Base-by-base conservation (phyloP, 2,888 invertebrate species). In the Ophioninae sp. region DNA sequence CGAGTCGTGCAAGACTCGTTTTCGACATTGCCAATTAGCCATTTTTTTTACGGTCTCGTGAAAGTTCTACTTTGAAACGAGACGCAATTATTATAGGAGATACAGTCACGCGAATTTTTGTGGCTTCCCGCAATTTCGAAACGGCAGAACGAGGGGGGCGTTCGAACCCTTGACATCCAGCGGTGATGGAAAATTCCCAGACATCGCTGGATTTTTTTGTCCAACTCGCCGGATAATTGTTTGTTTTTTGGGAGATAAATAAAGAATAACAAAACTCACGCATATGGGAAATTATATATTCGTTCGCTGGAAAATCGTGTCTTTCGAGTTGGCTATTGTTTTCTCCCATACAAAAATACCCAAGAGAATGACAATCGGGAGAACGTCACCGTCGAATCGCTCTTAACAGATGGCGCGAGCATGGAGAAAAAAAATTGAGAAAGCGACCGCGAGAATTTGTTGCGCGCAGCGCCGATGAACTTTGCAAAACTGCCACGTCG, bases 81-180 rank as follows among this genome's bases (percentile, higher is more conserved):
- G 2, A 56, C 50, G 37, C 56, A 44, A 73, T 78, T 74, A 65
- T 56, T 65, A 61, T 56, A 8, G 30, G 30, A 44, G 44, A 30
- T 20, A 59, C 41, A 30, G 37, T 41, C 13, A 57, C 57, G 69
- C 8, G 23, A 17, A 41, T 70, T 82, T 78, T 62, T 44, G 23
- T 7, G 78, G 82, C 82, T 82, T 82, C 82, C n/a, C 74, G 13
- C 64, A 69, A 78, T 78, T 78, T 57, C 30, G 67, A 59, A n/a
- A 77, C 7, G 37, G 20, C 41, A 13, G 41, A 21, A 50, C 50
- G 2, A 2, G 50, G 50, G 56, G 56, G 21, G 30, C 69, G 5
- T 41, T 21, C 50, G 7, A 39, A 10, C 13, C 39, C 21, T 21
- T 21, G 3, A 75, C 20, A 6, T 30, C 30, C 10, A 65, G 10